Conservation (phyloP, 2,113 vertebrate genomes). For the Coptodon bakossiorum region DNA sequence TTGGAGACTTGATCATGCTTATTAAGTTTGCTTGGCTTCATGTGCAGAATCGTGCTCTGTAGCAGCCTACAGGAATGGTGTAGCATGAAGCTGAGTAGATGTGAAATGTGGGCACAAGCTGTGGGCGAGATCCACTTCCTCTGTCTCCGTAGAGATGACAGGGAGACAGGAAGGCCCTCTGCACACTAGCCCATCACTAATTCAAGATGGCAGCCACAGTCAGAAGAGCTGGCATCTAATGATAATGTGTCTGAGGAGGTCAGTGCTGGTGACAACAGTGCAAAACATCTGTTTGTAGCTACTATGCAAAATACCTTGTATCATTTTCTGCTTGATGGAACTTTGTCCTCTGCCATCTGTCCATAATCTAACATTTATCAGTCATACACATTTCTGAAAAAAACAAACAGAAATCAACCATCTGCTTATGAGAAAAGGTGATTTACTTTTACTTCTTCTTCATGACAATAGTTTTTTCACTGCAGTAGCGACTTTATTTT, state of each 20-base stretch:
- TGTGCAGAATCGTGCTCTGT: constrained; percentile 20
- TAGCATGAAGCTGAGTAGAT: constrained; percentile 62
- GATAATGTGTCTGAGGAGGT: constrained; percentile 61
- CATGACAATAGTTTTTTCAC: not conserved
- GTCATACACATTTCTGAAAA: not conserved
- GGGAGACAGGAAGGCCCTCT: constrained; percentile 56
- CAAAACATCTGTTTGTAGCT: constrained; percentile 65
- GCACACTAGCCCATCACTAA: constrained; percentile 58
- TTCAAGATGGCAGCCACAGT: constrained; percentile 63
- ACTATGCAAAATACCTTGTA: constrained; percentile 49
- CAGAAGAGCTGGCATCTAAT: constrained; percentile 55
- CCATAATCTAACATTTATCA: constrained; percentile 44
- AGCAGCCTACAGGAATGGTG: constrained; percentile 42
- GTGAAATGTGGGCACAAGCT: constrained; percentile 68
- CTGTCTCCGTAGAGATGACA: constrained; percentile 64
- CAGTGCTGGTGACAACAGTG: constrained; percentile 52
- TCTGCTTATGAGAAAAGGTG: constrained; percentile 31
- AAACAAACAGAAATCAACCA: constrained; percentile 12
- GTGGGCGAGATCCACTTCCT: constrained; percentile 64
- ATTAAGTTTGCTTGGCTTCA: constrained; percentile 60
- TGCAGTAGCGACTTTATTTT: not conserved
- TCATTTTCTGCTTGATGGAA: constrained; percentile 55
- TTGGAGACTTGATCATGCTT: constrained; percentile 53
- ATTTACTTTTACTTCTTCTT: constrained; percentile 5
- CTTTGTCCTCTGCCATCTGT: constrained; percentile 52